Evolutionary conservation across 2,888 invertebrate genomes (phyloP).

Genomic region (Phanerotoma sp.): DNA sequence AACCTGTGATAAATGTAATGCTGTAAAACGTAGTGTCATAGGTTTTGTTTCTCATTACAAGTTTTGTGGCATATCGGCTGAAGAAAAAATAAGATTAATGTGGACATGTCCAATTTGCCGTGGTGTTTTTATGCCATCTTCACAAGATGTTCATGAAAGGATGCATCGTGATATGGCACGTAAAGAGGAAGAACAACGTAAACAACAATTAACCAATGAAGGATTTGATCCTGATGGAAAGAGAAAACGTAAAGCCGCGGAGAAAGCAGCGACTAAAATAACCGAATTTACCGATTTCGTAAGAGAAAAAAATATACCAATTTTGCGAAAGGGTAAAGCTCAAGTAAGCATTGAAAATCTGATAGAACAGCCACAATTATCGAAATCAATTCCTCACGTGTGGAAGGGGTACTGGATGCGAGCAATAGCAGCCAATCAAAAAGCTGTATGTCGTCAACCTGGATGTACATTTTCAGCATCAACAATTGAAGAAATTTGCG

Average conservation of each 20-base stretch:
- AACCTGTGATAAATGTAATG: conserved; percentile 62
- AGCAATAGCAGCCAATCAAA: conserved; percentile 36
- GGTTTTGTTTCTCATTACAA: conserved; percentile 67
- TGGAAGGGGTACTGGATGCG: conserved; percentile 44
- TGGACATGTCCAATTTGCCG: conserved; percentile 62
- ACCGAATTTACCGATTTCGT: conserved; percentile 45
- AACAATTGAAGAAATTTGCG: conserved; percentile 41
- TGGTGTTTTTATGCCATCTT: conserved; percentile 61
- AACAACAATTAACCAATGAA: no score
- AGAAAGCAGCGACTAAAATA: conserved; percentile 52
- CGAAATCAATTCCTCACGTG: conserved; percentile 39
- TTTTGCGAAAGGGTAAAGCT: conserved; percentile 31
- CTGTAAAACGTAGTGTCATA: conserved; percentile 54
- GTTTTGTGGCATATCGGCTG: conserved; percentile 63
- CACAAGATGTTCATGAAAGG: conserved; percentile 63
- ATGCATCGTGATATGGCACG: conserved; percentile 46
- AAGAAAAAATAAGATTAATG: conserved; percentile 57
- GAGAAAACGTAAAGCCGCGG: conserved; percentile 57
- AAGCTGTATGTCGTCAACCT: conserved; percentile 44
- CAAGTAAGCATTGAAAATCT: conserved; percentile 14
- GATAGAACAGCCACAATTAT: conserved; percentile 31
- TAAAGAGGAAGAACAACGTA: no score
- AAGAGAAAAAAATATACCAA: conserved; percentile 32
- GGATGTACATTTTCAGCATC: conserved; percentile 43
- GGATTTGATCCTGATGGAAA: conserved; percentile 17